Conservation (phyloP, 2,113 vertebrate species). For the Odontophorus gujanensis region DNA sequence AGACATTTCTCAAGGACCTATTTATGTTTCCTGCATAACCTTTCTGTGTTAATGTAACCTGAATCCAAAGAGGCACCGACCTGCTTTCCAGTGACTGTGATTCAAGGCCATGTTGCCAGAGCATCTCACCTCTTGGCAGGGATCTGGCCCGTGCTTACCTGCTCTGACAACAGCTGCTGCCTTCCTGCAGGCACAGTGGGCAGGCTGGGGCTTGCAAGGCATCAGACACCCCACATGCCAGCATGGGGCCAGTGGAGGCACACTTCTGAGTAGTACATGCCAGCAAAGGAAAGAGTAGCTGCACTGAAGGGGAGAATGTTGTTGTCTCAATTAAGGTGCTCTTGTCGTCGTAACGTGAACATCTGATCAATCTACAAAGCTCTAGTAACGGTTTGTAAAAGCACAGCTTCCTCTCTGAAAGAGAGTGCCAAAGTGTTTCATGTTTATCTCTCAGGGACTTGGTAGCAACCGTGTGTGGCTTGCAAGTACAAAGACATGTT, state of each 20-base stretch:
- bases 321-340: not conserved
- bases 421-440: not conserved
- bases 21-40: not conserved
- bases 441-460: not conserved
- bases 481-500: not conserved
- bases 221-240: not conserved
- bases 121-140: not conserved
- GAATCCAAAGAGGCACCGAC: not conserved
- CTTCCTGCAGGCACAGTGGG: not conserved
- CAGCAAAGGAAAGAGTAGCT: not conserved
- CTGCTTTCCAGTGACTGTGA: not conserved
- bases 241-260: fast-evolving
- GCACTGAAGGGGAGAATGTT: not conserved
- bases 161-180: not conserved
- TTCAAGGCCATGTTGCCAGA: not conserved
- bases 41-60: not conserved
- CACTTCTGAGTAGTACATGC: not conserved
- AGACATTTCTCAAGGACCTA: not conserved
- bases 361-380: not conserved
- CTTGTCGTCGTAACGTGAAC: not conserved
- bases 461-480: not conserved
- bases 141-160: not conserved
- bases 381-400: not conserved
- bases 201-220: not conserved
- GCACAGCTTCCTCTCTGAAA: not conserved